phyloP scores from a whole-genome alignment of 2,113 vertebrate genomes.

The Oxyruncus cristatus region DNA sequence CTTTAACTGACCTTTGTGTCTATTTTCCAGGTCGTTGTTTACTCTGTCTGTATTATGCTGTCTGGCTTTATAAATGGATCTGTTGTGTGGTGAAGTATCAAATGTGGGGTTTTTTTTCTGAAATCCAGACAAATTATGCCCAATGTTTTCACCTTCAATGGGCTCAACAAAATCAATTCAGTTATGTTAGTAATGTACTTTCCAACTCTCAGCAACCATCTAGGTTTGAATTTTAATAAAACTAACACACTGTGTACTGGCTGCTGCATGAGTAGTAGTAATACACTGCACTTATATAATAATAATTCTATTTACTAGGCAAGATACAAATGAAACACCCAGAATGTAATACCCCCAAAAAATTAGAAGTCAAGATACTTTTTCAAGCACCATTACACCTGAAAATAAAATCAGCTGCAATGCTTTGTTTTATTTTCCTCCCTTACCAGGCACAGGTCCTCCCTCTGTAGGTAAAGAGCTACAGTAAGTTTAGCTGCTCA shows the following conservation, averaged over 20 bases:
- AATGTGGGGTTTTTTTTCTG: neutral
- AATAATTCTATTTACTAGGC: constrained; percentile 44
- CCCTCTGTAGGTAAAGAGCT: neutral
- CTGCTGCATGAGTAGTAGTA: neutral
- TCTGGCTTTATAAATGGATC: constrained; percentile 28
- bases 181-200: constrained; percentile 47
- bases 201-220: constrained; percentile 17
- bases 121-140: constrained; percentile 53
- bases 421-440: neutral
- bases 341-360: neutral
- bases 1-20: constrained; percentile 14
- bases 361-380: neutral
- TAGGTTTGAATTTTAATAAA: constrained; percentile 50
- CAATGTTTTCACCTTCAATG: constrained; percentile 32
- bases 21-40: constrained; percentile 9
- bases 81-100: neutral
- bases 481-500: neutral
- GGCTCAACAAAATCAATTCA: constrained; percentile 42
- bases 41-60: neutral
- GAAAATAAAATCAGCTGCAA: neutral
- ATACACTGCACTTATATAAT: neutral
- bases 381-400: neutral
- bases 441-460: neutral
- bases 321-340: neutral
- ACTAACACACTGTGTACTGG: neutral